Base-by-base conservation (phyloP, 2,888 invertebrate genomes). In the Thysanoteuthis rhombus region DNA sequence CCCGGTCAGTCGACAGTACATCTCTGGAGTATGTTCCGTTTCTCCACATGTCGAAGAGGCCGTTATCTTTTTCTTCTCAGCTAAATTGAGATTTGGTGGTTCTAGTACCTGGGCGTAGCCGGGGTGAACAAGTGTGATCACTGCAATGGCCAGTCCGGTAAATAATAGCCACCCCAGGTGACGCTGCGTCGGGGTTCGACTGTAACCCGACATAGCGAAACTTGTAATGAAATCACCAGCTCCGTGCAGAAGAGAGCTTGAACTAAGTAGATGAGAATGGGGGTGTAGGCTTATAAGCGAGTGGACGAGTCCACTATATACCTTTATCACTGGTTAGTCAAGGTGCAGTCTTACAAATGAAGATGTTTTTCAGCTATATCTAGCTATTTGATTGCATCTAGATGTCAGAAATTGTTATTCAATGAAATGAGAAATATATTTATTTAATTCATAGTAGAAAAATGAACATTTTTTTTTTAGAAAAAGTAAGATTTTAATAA, bases 1-100 rank as follows among this genome's bases (percentile, higher is more conserved):
- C n/a, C 91, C 91, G 4, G 91, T 91, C 91, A 91, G 10, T 16
- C 91, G 91, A 25, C 91, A 91, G 42, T 91, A 91, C 91, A 91
- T 91, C n/a, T 91, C 91, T 16, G 91, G 91, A 4, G 42, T 28
- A 39, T 91, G 40, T 36, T 39, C 91, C 40, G 32, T n/a, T 19
- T 39, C 91, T 25, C 91, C 91, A 16, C 91, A 91, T 91, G 91
- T 91, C 10, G 91, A 91, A 22, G 91, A 91, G 5, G 91, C 91
- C 10, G 32, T 32, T 0, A 91, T 42, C 1, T 36, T 39, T 39
- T 91, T 91, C 38, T 42, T 39, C 28, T 91, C 91, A 12, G 91
- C 91, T 16, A 91, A 91, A 39, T 91, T 91, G 16, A 91, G 42
- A 91, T 91, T 42, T 12, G 91, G 91, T 25, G 91, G 91, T 91